A percentile compares a stretch with the other conserved stretches of the same genome.
Evolutionary conservation across 2,797 vertebrate genomes (phyloP).

Genomic region (Takifugu rubripes): DNA sequence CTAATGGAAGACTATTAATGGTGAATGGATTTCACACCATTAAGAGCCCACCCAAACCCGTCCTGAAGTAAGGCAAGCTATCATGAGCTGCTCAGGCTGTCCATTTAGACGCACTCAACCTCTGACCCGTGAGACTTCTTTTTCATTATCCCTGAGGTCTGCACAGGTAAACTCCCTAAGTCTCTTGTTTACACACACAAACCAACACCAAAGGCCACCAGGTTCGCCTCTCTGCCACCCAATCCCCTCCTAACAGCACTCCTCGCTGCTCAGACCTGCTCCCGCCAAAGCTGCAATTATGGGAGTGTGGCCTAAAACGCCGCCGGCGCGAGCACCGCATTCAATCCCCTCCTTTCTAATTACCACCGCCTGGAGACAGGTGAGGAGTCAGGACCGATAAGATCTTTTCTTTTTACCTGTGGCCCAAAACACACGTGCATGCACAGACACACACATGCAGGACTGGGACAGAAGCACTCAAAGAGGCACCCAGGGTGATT

Average conservation of each 20-base stretch:
- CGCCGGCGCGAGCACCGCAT: slow-evolving; percentile 72
- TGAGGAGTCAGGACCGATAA: slow-evolving; percentile 87
- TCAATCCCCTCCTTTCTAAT: slow-evolving; percentile 89
- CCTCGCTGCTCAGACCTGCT: slow-evolving; percentile 82
- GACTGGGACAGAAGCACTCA: background rate
- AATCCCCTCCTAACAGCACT: slow-evolving; percentile 77
- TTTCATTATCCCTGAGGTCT: slow-evolving; percentile 63
- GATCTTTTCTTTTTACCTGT: slow-evolving; percentile 84
- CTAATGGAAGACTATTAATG: slow-evolving; percentile 60
- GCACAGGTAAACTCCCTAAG: slow-evolving; percentile 69
- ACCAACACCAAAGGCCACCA: slow-evolving; percentile 60
- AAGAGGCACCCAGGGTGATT: slow-evolving; percentile 66
- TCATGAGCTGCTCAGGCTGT: slow-evolving; percentile 51
- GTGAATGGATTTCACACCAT: slow-evolving; percentile 39
- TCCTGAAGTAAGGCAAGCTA: slow-evolving; percentile 27
- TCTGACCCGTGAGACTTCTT: slow-evolving; percentile 63
- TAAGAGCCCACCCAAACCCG: slow-evolving; percentile 12
- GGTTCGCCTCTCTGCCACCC: slow-evolving; percentile 75
- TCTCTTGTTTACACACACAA: slow-evolving; percentile 32
- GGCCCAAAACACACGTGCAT: slow-evolving; percentile 72
- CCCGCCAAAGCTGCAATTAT: slow-evolving; percentile 87
- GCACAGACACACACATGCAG: slow-evolving; percentile 14
- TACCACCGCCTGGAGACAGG: slow-evolving; percentile 82
- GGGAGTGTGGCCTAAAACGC: slow-evolving; percentile 78
- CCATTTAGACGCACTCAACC: slow-evolving; percentile 69